Percentiles rank a stretch among this genome's conserved stretches.
Evolutionary conservation across 2,797 vertebrate genomes (phyloP).

Genomic region (Sebastes iracundus): DNA sequence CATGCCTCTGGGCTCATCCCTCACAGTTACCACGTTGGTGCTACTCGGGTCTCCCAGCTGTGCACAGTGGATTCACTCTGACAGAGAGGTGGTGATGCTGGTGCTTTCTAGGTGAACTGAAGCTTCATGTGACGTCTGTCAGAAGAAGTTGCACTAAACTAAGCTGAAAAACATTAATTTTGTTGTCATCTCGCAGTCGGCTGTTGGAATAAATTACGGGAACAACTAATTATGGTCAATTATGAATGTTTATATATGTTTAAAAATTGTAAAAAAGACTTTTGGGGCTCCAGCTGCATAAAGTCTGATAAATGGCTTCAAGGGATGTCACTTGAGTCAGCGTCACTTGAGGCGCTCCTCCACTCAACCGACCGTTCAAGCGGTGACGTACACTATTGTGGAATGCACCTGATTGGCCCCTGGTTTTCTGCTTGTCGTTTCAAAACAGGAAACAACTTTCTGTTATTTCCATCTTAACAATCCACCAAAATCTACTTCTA

Average conservation of each 20-base stretch:
- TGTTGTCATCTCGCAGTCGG: neutral
- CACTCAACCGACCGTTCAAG: too few relatives aligned
- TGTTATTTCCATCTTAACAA: too few relatives aligned
- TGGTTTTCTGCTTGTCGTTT: too few relatives aligned
- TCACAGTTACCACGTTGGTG: neutral
- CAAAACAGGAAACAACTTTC: too few relatives aligned
- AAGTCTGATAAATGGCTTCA: too few relatives aligned
- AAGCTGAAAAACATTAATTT: neutral
- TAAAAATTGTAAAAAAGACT: neutral
- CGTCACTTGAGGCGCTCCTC: too few relatives aligned
- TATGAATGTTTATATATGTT: neutral
- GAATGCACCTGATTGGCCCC: too few relatives aligned
- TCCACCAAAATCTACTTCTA: too few relatives aligned
- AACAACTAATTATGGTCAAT: neutral
- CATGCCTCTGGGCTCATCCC: slow-evolving; percentile 1
- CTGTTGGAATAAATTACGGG: neutral
- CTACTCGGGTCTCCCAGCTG: slow-evolving; percentile 10
- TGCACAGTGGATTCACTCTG: neutral
- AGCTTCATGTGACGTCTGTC: slow-evolving; percentile 6
- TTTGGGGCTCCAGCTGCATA: neutral
- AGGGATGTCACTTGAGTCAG: too few relatives aligned
- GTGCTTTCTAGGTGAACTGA: slow-evolving; percentile 9
- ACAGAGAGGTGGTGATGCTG: neutral
- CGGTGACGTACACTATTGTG: too few relatives aligned
- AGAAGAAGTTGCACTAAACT: neutral